Evolutionary conservation across 2,113 vertebrate species (phyloP).

Genomic region (Rutilus rutilus): DNA sequence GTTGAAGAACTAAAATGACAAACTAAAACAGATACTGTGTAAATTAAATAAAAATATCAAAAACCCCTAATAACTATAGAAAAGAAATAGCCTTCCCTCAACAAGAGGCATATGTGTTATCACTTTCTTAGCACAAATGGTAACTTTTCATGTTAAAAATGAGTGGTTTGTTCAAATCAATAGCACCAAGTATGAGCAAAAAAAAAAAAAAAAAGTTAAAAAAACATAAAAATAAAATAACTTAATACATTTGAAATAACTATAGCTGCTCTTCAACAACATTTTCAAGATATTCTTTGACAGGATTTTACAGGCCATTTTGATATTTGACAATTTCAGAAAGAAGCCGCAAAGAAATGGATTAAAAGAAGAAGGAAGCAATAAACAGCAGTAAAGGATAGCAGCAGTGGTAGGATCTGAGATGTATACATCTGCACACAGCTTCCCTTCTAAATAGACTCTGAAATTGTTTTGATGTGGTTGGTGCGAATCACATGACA

Average conservation of each 20-base stretch:
- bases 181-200: background rate
- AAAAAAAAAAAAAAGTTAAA: no score
- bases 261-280: background rate
- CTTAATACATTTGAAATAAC: no score
- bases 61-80: background rate
- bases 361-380: background rate
- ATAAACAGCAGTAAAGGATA: background rate
- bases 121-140: background rate
- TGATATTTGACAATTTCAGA: background rate
- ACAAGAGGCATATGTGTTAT: background rate
- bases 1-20: no score
- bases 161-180: background rate
- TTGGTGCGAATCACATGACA: slow-evolving; percentile 6
- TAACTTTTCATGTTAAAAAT: background rate
- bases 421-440: slow-evolving; percentile 11
- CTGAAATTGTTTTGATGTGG: slow-evolving; percentile 9
- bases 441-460: background rate
- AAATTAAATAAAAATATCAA: no score
- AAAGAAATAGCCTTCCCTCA: background rate
- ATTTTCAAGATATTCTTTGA: background rate
- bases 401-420: no score
- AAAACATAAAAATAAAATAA: no score
- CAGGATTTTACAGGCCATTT: background rate
- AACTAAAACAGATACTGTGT: no score
- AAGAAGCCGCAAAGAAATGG: slow-evolving; percentile 7